Conservation (phyloP, 2,113 vertebrate genomes). For the Anhinga rufa region DNA sequence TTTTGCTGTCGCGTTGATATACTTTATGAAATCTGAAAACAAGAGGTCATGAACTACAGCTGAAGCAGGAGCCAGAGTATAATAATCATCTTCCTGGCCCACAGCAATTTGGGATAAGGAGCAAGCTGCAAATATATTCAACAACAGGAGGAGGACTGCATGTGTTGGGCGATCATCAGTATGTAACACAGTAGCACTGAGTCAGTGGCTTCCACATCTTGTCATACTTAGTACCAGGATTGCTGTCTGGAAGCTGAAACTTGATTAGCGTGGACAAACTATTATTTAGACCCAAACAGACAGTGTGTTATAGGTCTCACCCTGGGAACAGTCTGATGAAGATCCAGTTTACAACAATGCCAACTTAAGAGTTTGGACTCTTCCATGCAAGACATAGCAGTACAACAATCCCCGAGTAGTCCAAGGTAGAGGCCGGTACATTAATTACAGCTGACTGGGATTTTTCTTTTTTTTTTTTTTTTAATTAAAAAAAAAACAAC, state of each 20-base stretch:
- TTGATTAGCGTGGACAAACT: fast-evolving
- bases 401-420: fast-evolving
- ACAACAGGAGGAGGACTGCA: background rate
- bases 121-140: background rate
- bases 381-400: background rate
- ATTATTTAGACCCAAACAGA: background rate
- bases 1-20: background rate
- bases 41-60: background rate
- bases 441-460: background rate
- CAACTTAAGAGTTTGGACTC: background rate
- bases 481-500: background rate
- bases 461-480: background rate
- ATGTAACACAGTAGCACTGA: background rate
- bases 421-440: background rate
- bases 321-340: background rate
- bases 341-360: background rate
- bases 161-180: background rate
- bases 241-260: background rate
- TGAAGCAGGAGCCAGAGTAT: background rate
- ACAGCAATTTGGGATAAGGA: background rate
- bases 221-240: background rate
- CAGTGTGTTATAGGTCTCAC: background rate
- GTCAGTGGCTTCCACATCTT: background rate
- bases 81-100: background rate
- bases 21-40: background rate